Percentiles rank a stretch among this genome's conserved stretches.
These are phyloP conservation scores for Limonius californicus DNA, from an alignment of 1,140 invertebrate genomes.

Conservation along the genomic window DNA sequence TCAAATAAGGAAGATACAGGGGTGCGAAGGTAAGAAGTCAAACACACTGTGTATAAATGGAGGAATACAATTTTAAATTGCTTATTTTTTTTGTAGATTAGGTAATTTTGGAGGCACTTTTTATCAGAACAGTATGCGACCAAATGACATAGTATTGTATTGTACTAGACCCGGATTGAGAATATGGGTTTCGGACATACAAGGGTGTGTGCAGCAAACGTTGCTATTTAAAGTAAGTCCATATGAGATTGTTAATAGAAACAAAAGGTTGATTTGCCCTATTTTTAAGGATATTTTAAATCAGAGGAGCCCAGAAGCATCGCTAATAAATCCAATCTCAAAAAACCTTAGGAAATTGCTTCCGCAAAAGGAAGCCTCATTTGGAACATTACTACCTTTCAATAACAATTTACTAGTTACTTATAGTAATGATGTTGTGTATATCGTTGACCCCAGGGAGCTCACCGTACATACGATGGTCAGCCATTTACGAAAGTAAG, in stretches of 20 bases:
- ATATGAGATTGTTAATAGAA: not conserved
- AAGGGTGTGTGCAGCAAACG: constrained; percentile 78
- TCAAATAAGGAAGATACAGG: too few relatives aligned
- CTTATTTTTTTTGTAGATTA: constrained; percentile 51
- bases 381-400: constrained; percentile 67
- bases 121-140: constrained; percentile 53
- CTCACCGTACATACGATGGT: constrained; percentile 53
- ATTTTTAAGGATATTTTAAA: constrained; percentile 55
- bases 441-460: constrained; percentile 68
- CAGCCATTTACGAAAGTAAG: constrained; percentile 47
- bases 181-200: constrained; percentile 74
- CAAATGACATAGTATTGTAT: constrained; percentile 58
- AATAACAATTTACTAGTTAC: constrained; percentile 68
- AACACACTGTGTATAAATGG: too few relatives aligned
- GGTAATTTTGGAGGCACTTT: constrained; percentile 64
- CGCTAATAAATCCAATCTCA: constrained; percentile 62
- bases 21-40: too few relatives aligned
- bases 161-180: constrained; percentile 73
- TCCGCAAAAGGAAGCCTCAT: constrained; percentile 56
- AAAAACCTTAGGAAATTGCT: constrained; percentile 48
- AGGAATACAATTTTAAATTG: not conserved
- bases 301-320: constrained; percentile 59
- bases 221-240: constrained; percentile 70
- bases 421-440: constrained; percentile 65
- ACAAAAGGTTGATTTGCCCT: not conserved